Conservation (phyloP, 2,888 invertebrate species). For the Drosophila niveifrons region DNA sequence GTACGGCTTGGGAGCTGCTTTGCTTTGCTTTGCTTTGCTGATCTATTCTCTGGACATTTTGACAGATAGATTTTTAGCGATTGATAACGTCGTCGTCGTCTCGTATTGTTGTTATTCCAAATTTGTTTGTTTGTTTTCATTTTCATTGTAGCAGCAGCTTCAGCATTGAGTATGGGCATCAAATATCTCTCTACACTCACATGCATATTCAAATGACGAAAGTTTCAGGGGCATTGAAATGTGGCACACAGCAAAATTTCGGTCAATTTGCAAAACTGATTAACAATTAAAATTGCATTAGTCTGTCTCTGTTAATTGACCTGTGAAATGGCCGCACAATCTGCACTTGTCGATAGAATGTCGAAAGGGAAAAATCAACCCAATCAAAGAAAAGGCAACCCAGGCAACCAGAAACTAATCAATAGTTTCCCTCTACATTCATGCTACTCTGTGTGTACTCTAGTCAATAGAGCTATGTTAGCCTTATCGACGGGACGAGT, state of each 20-base stretch:
- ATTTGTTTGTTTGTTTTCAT: constrained; percentile 34
- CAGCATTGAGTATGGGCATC: constrained; percentile 52
- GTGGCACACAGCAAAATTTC: constrained; percentile 45
- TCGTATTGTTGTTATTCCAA: constrained; percentile 29
- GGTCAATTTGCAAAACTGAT: constrained; percentile 23
- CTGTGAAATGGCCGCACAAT: constrained; percentile 17
- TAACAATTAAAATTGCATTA: constrained; percentile 43
- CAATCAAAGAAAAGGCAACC: constrained; percentile 42
- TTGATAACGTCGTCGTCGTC: constrained; percentile 46
- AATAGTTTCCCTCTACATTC: constrained; percentile 34
- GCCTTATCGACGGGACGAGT: constrained; percentile 18
- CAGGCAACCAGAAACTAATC: constrained; percentile 56
- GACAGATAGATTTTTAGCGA: constrained; percentile 48
- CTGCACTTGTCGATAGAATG: constrained; percentile 19
- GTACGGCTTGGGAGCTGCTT: constrained; percentile 54
- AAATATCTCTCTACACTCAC: constrained; percentile 39
- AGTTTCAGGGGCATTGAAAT: constrained; percentile 39
- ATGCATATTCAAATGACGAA: constrained; percentile 43
- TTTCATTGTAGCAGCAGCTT: constrained; percentile 38
- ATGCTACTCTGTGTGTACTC: constrained; percentile 18
- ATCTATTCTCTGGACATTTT: constrained; percentile 47
- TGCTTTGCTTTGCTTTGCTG: constrained; percentile 51
- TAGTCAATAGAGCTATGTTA: constrained; percentile 1
- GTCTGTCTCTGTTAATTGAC: constrained; percentile 24
- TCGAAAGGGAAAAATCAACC: constrained; percentile 20